A percentile compares a stretch with the other conserved stretches of the same genome.
Evolutionary conservation across 92 coral and sea anemone species (phyloP).

Genomic region (Bergia puertoricense): DNA sequence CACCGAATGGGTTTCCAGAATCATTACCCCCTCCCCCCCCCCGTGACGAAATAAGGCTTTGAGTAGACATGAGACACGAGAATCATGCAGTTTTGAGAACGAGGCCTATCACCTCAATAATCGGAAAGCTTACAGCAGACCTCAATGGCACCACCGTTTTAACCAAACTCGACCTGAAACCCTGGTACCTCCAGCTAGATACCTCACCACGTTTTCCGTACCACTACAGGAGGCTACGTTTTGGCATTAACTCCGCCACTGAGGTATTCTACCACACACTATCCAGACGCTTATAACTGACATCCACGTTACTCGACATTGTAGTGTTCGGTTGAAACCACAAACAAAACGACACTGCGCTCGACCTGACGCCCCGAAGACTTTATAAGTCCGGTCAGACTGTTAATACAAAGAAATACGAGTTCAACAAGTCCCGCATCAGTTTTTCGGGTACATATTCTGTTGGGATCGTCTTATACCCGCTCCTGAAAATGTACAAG

Average conservation of each 20-base stretch:
- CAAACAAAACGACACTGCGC: constrained; percentile 8
- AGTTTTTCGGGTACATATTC: constrained; percentile 36
- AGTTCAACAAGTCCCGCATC: constrained; percentile 21
- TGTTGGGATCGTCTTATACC: constrained; percentile 15
- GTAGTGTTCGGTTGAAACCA: constrained; percentile 9
- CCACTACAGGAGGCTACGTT: neutral
- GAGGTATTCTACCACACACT: constrained; percentile 13
- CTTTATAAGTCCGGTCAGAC: constrained; percentile 23
- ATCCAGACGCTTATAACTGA: constrained; percentile 26
- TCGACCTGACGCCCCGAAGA: neutral
- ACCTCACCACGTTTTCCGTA: constrained; percentile 19
- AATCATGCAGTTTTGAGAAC: neutral
- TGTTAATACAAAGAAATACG: constrained; percentile 24
- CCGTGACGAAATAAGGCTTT: constrained; percentile 6
- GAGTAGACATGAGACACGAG: constrained; percentile 31
- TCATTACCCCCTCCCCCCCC: constrained; percentile 34
- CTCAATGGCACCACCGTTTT: neutral
- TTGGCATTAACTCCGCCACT: constrained; percentile 16
- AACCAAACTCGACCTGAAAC: constrained; percentile 11
- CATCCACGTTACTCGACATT: neutral
- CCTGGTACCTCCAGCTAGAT: constrained; percentile 24
- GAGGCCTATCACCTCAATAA: neutral
- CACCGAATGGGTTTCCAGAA: constrained; percentile 41
- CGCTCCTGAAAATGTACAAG: constrained; percentile 29
- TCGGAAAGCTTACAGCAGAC: too few species aligned